Base-by-base conservation (phyloP, 1,140 invertebrate species). In the Cataglyphis hispanica region DNA sequence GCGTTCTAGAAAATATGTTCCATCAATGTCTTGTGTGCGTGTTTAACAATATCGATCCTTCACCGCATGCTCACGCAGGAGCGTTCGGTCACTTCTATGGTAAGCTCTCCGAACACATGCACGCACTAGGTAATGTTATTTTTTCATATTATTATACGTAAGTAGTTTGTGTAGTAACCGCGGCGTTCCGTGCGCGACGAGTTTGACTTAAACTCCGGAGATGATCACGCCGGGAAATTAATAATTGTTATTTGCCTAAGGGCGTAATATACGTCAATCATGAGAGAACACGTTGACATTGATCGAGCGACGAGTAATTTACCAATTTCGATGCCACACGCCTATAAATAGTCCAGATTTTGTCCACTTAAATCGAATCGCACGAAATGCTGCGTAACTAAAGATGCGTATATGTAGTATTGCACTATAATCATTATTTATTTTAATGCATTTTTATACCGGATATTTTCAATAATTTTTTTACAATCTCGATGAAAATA, bases 61-160 rank as follows among this genome's bases (percentile, higher is more conserved):
- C 93, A 93, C 92, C 92, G 93, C 93, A 95, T 95, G 93, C 94
- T 92, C 93, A 94, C 94, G 91, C 94, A 95, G 94, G 94, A 93
- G 89, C 93, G 92, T 92, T 95, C 87, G 88, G 90, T 93, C 91
- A 93, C 87, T 92, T 96, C 87, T 96, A 96, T 93, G 96, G 95
- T 96, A 96, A 96, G 95, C 93, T 95, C 93, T 93, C 93, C 91
- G 93, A 94, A 94, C 92, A 92, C 92, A 93, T 94, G 94, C 92
- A 94, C 92, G 94, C 94, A 93, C 93, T 95, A 95, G 94, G 95
- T 95, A 95, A 95, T 94, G 90, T 93, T 91, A 93, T 91, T 94
- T 90, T 94, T 92, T 89, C 85, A 92, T 86, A 91, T 91, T 85
- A 91, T 27, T 90, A 88, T 87, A 87, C 67, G 77, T 86, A 89